phyloP scores from a whole-genome alignment of 2,797 vertebrate species.

The Scomberomorus guttatus region DNA sequence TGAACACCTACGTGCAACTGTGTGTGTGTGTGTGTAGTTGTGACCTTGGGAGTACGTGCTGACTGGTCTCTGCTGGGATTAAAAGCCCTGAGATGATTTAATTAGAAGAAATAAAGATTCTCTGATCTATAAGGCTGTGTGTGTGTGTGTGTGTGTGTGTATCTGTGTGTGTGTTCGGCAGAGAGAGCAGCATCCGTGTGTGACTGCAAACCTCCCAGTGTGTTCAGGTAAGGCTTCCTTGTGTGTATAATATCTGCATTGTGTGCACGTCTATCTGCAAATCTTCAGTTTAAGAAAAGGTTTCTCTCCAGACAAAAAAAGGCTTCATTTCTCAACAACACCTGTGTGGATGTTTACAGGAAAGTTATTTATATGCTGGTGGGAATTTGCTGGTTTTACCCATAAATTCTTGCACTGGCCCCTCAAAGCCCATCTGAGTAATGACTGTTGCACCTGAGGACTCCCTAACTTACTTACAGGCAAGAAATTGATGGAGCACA shows the following conservation, averaged over 20 bases:
- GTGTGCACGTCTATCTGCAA: slow-evolving; percentile 28
- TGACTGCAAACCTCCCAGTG: neutral
- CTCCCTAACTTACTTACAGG: neutral
- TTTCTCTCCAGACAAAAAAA: slow-evolving; percentile 17
- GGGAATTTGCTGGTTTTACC: slow-evolving; percentile 21
- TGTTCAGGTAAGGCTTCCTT: slow-evolving; percentile 1
- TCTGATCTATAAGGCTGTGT: slow-evolving; percentile 24
- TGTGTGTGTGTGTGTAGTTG: slow-evolving; percentile 10
- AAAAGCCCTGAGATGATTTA: slow-evolving; percentile 55
- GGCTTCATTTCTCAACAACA: slow-evolving; percentile 27
- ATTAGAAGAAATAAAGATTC: slow-evolving; percentile 53
- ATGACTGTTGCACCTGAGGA: slow-evolving; percentile 26
- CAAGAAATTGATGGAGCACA: neutral
- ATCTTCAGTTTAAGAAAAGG: slow-evolving; percentile 10
- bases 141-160: slow-evolving; percentile 10
- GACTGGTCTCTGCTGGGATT: slow-evolving; percentile 45
- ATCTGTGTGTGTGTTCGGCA: neutral
- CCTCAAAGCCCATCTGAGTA: slow-evolving; percentile 16
- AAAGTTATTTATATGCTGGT: slow-evolving; percentile 34
- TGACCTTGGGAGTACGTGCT: slow-evolving; percentile 62
- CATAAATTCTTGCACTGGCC: slow-evolving; percentile 15
- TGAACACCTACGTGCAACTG: slow-evolving; percentile 2
- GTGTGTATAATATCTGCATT: slow-evolving; percentile 26
- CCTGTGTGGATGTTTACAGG: slow-evolving; percentile 27
- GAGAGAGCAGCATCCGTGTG: neutral